Percentiles rank a stretch among this genome's conserved stretches.
Evolutionary conservation across 2,797 vertebrate genomes (phyloP).

Genomic region (Presbytis comata): DNA sequence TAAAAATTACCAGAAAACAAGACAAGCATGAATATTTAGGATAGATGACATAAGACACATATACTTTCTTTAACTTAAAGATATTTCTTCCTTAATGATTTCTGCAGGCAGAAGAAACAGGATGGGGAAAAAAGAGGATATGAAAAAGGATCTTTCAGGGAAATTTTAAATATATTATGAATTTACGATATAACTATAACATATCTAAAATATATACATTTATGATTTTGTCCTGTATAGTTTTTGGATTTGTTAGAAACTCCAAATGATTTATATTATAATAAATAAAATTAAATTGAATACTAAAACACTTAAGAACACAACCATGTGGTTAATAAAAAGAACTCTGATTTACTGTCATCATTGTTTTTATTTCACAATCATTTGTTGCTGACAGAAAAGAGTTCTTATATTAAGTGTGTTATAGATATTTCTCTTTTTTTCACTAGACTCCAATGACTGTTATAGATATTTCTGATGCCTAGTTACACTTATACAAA

Average conservation of each 20-base stretch:
- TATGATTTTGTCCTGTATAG: neutral
- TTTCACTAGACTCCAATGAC: neutral
- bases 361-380: neutral
- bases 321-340: neutral
- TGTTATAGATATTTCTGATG: neutral
- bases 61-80: neutral
- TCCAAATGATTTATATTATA: neutral
- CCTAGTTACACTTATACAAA: neutral
- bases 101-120: neutral
- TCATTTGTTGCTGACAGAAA: slow-evolving; percentile 16
- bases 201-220: neutral
- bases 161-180: neutral
- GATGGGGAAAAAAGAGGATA: neutral
- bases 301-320: neutral
- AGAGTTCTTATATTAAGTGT: neutral
- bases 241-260: neutral
- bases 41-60: neutral
- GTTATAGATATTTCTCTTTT: neutral
- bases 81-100: neutral
- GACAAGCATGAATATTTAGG: neutral
- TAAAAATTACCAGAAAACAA: neutral
- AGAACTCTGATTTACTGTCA: neutral
- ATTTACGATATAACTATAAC: neutral
- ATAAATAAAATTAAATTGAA: neutral
- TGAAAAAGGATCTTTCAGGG: neutral